Conservation (phyloP, 2,113 vertebrate genomes). For the Centropus bengalensis region DNA sequence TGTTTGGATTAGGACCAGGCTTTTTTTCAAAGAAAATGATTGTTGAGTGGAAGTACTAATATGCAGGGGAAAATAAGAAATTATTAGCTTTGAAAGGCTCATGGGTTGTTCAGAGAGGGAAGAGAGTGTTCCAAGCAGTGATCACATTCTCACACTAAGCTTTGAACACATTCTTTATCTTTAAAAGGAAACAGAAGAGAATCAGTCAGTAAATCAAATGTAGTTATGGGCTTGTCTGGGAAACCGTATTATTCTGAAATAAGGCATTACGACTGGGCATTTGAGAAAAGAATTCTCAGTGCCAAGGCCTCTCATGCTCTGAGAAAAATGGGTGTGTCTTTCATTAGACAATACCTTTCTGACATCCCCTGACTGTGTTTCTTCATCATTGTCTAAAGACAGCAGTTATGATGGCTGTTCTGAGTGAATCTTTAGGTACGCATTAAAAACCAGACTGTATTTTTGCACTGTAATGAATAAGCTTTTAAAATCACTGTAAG, state of each 20-base stretch:
- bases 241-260: constrained; percentile 55
- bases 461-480: constrained; percentile 48
- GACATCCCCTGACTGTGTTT: neutral
- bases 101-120: constrained; percentile 49
- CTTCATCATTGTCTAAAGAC: constrained; percentile 31
- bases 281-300: constrained; percentile 40
- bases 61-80: neutral
- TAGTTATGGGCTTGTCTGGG: constrained; percentile 59
- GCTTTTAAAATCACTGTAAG: constrained; percentile 18
- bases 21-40: neutral
- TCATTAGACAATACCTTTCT: constrained; percentile 34
- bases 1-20: neutral
- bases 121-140: constrained; percentile 61
- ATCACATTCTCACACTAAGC: constrained; percentile 38
- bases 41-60: neutral
- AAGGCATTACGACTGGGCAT: constrained; percentile 10
- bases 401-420: constrained; percentile 30
- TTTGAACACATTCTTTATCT: constrained; percentile 78
- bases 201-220: constrained; percentile 67
- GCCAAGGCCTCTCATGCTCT: constrained; percentile 50
- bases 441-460: constrained; percentile 33
- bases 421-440: constrained; percentile 1
- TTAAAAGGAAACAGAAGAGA: constrained; percentile 76
- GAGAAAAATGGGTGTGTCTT: constrained; percentile 15
- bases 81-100: constrained; percentile 33